Percentiles rank a stretch among this genome's conserved stretches.
Conservation (phyloP, 2,797 vertebrate species). For the Chrysocyon brachyurus region DNA sequence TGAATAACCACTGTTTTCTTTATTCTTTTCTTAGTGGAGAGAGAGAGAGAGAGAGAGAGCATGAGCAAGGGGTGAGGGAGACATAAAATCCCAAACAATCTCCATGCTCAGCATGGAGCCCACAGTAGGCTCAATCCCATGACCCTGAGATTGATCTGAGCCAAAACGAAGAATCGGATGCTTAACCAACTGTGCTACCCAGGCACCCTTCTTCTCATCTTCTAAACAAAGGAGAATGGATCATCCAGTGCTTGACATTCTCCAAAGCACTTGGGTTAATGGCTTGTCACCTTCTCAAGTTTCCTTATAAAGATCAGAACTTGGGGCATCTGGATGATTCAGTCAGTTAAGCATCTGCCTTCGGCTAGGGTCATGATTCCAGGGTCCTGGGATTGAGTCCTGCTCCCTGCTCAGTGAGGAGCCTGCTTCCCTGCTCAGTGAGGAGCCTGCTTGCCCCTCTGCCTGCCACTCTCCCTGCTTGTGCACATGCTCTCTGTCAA, state of each 20-base stretch:
- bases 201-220: background rate
- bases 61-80: background rate
- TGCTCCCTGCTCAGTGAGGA: no score
- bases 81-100: background rate
- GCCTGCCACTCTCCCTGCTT: no score
- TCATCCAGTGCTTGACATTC: background rate
- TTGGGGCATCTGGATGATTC: no score
- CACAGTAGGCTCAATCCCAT: background rate
- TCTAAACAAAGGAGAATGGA: background rate
- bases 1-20: constrained; percentile 24
- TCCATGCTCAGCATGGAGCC: background rate
- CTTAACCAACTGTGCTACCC: background rate
- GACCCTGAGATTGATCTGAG: background rate
- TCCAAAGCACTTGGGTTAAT: constrained; percentile 31
- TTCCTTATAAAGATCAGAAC: constrained; percentile 2
- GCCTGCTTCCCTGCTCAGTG: no score
- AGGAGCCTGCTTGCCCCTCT: no score
- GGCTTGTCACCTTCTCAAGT: background rate
- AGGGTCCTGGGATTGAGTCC: no score
- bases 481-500: no score
- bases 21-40: background rate
- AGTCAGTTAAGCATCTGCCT: no score
- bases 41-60: background rate
- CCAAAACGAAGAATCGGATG: background rate
- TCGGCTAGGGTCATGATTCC: no score